phyloP scores from a whole-genome alignment of 2,797 vertebrate species.

The Molossus alvarezi region DNA sequence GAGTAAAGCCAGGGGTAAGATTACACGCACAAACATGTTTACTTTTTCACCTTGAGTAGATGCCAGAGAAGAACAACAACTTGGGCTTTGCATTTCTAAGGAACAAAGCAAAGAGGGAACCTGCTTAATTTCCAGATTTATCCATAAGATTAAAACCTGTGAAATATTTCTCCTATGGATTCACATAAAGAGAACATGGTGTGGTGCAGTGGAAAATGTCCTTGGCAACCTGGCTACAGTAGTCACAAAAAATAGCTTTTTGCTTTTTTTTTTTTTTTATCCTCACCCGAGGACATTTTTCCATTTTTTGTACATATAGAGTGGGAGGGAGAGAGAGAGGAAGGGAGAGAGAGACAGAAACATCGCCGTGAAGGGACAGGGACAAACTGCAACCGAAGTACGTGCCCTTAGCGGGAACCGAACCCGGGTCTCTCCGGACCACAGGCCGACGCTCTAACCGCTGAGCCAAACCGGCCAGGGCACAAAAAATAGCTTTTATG shows the following conservation, averaged over 20 bases:
- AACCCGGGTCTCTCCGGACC: too few species aligned
- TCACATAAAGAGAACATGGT: constrained; percentile 30
- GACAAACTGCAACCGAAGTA: too few species aligned
- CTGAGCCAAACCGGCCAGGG: too few species aligned
- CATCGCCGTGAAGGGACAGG: too few species aligned
- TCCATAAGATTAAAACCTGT: constrained; percentile 60
- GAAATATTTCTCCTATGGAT: constrained; percentile 61
- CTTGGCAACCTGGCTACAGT: neutral
- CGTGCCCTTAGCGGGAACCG: too few species aligned
- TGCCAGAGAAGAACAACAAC: too few species aligned
- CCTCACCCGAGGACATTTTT: too few species aligned
- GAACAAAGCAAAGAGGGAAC: constrained; percentile 31
- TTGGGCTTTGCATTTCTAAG: neutral
- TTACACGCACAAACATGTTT: neutral
- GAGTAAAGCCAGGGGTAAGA: neutral
- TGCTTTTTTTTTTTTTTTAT: too few species aligned
- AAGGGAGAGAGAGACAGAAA: too few species aligned
- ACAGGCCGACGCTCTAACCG: too few species aligned
- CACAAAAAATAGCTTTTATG: constrained; percentile 33
- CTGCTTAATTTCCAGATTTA: constrained; percentile 50
- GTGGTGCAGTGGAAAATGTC: neutral
- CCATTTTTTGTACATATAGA: too few species aligned
- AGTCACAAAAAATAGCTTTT: constrained; percentile 46
- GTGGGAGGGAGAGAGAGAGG: too few species aligned
- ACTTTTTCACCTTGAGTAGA: neutral